phyloP scores from a whole-genome alignment of 2,113 vertebrate species.

The Gallinago paraguaiae region DNA sequence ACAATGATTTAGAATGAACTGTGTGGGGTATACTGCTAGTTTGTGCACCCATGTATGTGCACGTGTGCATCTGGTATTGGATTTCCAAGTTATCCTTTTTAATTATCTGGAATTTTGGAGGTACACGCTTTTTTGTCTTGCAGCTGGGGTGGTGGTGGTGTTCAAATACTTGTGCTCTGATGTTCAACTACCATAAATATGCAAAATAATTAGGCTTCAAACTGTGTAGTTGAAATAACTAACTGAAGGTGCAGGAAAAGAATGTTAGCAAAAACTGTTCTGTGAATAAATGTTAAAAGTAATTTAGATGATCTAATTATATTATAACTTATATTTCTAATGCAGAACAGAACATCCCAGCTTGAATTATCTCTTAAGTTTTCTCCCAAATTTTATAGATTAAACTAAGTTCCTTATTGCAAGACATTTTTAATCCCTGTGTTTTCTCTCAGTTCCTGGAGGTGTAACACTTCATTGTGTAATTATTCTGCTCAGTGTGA shows the following conservation, averaged over 20 bases:
- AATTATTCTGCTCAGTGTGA: not conserved
- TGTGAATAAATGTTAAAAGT: not conserved
- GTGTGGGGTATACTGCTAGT: too few relatives aligned
- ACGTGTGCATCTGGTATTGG: not conserved
- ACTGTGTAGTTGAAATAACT: not conserved
- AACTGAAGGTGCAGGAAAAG: not conserved
- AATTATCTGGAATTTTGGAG: not conserved
- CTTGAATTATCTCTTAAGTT: not conserved
- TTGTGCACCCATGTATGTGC: accelerated
- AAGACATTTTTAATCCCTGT: not conserved
- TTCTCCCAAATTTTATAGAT: not conserved
- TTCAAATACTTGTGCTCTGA: not conserved
- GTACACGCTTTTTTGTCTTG: not conserved
- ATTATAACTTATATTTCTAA: not conserved
- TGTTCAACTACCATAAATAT: not conserved
- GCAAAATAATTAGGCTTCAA: not conserved
- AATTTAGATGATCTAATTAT: not conserved
- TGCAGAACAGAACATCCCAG: not conserved
- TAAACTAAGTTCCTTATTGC: not conserved
- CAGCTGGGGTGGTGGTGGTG: not conserved
- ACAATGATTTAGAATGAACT: not conserved
- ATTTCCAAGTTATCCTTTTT: not conserved
- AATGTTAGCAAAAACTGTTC: not conserved
- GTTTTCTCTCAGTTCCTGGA: not conserved
- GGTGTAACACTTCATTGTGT: not conserved